These are phyloP conservation scores for Drosophila grimshawi DNA, from an alignment of 1,140 invertebrate species.

Conservation along the genomic window DNA sequence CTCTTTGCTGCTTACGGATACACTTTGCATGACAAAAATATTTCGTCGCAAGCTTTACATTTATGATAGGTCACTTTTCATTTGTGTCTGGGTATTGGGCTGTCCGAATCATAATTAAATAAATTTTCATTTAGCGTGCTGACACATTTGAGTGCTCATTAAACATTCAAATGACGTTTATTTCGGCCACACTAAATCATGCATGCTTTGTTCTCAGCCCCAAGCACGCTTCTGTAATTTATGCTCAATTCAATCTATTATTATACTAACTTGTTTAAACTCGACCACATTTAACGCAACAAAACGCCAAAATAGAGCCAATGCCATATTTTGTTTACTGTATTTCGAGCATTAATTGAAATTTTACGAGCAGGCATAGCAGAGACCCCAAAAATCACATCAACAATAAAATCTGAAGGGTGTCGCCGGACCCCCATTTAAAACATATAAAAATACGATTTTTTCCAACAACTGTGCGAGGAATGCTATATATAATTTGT, in stretches of 20 bases:
- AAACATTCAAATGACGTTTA: constrained; percentile 71
- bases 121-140: constrained; percentile 80
- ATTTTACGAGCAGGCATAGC: constrained; percentile 37
- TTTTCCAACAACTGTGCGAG: not conserved
- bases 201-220: constrained; percentile 57
- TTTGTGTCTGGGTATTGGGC: constrained; percentile 10
- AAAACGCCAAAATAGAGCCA: constrained; percentile 27
- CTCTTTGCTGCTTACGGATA: not conserved
- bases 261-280: constrained; percentile 72
- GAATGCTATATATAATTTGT: not conserved
- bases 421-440: constrained; percentile 46
- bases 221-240: constrained; percentile 67
- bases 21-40: constrained; percentile 38
- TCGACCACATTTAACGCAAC: constrained; percentile 59
- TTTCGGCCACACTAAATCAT: constrained; percentile 65
- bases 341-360: constrained; percentile 66
- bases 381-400: constrained; percentile 32
- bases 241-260: constrained; percentile 72
- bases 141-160: constrained; percentile 82
- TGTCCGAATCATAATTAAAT: constrained; percentile 73
- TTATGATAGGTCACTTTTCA: constrained; percentile 55
- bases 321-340: constrained; percentile 46
- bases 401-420: constrained; percentile 54
- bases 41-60: constrained; percentile 22
- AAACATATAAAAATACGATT: constrained; percentile 36